Evolutionary conservation across 2,888 invertebrate species (phyloP).

Genomic region (Antheraea assamensis): DNA sequence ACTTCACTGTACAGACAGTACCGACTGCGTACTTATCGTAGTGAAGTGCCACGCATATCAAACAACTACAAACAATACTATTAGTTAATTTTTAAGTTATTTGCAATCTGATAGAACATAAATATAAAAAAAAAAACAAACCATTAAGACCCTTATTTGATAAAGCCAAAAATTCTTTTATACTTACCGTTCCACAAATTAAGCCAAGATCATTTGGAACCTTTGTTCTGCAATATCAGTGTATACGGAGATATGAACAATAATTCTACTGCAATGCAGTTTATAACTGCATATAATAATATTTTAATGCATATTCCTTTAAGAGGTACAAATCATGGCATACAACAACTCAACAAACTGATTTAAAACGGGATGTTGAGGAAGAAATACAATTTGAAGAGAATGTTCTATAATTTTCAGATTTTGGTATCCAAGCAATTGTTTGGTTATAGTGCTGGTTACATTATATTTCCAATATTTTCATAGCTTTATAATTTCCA

Average conservation of each 20-base stretch:
- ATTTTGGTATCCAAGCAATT: not conserved
- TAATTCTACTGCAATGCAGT: constrained; percentile 36
- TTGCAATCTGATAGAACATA: too few species aligned
- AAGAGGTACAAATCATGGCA: too few species aligned
- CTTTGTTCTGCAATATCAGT: not conserved
- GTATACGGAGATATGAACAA: constrained; percentile 23
- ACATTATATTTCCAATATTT: not conserved
- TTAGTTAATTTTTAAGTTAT: too few species aligned
- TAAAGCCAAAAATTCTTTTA: not conserved
- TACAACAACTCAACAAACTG: not conserved
- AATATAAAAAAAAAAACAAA: too few species aligned
- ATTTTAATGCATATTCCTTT: too few species aligned
- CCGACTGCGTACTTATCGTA: too few species aligned
- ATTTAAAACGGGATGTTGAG: not conserved
- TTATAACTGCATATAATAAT: constrained; percentile 17
- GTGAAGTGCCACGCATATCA: too few species aligned
- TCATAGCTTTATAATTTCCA: not conserved
- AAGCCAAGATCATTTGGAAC: not conserved
- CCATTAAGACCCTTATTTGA: too few species aligned
- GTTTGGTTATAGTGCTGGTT: not conserved
- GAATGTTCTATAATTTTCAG: not conserved
- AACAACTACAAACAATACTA: too few species aligned
- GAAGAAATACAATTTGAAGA: not conserved
- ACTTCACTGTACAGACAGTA: too few species aligned
- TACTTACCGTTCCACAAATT: not conserved